Evolutionary conservation across 2,797 vertebrate genomes (phyloP).

Genomic region (Lindbergichthys nudifrons): DNA sequence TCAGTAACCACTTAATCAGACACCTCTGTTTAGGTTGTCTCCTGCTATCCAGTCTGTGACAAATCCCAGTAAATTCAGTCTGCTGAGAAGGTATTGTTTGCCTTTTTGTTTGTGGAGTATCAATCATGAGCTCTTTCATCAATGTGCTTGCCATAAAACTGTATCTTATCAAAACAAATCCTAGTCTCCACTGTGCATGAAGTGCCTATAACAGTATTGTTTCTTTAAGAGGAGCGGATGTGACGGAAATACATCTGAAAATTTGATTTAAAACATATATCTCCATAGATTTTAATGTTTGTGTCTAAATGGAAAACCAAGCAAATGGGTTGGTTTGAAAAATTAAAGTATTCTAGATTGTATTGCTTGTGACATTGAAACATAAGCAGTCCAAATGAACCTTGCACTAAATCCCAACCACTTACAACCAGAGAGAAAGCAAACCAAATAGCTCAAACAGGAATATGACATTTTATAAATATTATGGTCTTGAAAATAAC

Average conservation of each 20-base stretch:
- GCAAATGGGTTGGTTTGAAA: background rate
- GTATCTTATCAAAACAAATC: background rate
- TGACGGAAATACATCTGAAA: background rate
- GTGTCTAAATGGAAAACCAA: background rate
- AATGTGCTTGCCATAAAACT: background rate
- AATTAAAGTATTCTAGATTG: background rate
- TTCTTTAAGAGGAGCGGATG: background rate
- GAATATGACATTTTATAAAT: too few species aligned
- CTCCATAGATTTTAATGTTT: background rate
- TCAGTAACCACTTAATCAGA: slow-evolving; percentile 43
- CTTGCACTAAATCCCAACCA: too few species aligned
- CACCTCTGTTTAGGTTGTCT: slow-evolving; percentile 27
- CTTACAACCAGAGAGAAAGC: too few species aligned
- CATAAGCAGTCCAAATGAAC: background rate
- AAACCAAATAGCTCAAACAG: too few species aligned
- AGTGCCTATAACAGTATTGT: background rate
- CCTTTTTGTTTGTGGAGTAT: slow-evolving; percentile 16
- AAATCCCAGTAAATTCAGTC: slow-evolving; percentile 15
- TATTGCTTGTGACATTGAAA: background rate
- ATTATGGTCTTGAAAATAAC: too few species aligned
- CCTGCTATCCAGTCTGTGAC: slow-evolving; percentile 31
- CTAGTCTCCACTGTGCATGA: background rate
- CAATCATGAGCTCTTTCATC: slow-evolving; percentile 5
- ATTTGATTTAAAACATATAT: background rate
- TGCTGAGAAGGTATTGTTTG: slow-evolving; percentile 1